phyloP scores from a whole-genome alignment of 1,140 invertebrate genomes.

The Bombus cullumanus region DNA sequence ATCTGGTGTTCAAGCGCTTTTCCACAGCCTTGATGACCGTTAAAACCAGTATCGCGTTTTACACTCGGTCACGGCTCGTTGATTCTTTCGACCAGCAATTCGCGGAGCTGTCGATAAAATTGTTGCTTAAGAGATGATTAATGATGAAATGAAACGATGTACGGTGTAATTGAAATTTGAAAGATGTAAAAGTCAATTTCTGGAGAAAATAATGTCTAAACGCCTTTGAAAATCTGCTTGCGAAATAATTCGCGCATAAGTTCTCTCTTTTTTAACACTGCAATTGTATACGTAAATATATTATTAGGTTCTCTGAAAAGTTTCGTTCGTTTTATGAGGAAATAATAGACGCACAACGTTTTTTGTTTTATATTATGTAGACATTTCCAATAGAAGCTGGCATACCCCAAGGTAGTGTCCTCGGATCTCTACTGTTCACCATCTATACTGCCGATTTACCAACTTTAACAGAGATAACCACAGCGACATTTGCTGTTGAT shows the following conservation, averaged over 20 bases:
- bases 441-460: too few species aligned
- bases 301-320: too few species aligned
- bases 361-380: too few species aligned
- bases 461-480: too few species aligned
- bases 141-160: background rate
- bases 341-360: too few species aligned
- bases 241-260: background rate
- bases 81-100: background rate
- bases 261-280: background rate
- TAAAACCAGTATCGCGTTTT: constrained; percentile 10
- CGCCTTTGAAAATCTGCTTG: background rate
- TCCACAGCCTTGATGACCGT: constrained; percentile 19
- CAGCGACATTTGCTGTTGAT: too few species aligned
- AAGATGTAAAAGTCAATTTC: background rate
- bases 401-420: too few species aligned
- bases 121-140: constrained; percentile 6
- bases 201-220: background rate
- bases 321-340: too few species aligned
- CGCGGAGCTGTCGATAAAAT: background rate
- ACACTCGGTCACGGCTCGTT: background rate
- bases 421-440: too few species aligned
- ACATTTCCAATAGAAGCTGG: too few species aligned
- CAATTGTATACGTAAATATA: too few species aligned
- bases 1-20: background rate
- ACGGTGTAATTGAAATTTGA: background rate